Evolutionary conservation across 23 tunicate genomes (phyloP).

Genomic region (Halocynthia aurantium): DNA sequence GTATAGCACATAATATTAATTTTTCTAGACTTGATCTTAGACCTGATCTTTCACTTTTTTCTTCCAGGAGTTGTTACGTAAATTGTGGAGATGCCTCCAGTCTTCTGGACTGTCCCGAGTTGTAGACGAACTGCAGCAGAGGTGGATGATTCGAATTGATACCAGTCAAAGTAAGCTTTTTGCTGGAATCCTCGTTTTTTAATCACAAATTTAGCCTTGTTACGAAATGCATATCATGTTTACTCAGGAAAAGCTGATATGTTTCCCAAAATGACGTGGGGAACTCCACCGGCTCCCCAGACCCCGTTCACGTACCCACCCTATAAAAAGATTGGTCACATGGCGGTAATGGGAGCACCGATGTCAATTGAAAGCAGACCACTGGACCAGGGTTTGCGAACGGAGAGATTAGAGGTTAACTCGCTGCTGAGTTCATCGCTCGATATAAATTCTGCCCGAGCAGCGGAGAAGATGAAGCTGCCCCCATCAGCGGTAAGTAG

Average conservation of each 20-base stretch:
- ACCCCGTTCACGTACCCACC: constrained; percentile 94
- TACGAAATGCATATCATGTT: not conserved
- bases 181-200: too few species aligned
- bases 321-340: constrained; percentile 78
- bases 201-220: not conserved
- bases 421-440: too few species aligned
- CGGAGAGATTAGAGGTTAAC: too few species aligned
- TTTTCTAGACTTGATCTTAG: too few species aligned
- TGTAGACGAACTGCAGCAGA: constrained; percentile 74
- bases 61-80: constrained; percentile 57
- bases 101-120: constrained; percentile 72
- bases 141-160: constrained; percentile 83
- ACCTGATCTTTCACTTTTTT: too few species aligned
- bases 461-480: too few species aligned
- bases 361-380: constrained; percentile 74
- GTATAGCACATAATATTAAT: too few species aligned
- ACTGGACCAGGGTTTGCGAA: not conserved
- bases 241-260: constrained; percentile 69
- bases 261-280: constrained; percentile 94
- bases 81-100: constrained; percentile 75
- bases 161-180: constrained; percentile 48
- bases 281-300: constrained; percentile 87
- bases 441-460: too few species aligned
- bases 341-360: constrained; percentile 90
- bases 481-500: too few species aligned